Evolutionary conservation across 1,140 invertebrate genomes (phyloP).

Genomic region (Aphis craccivora): DNA sequence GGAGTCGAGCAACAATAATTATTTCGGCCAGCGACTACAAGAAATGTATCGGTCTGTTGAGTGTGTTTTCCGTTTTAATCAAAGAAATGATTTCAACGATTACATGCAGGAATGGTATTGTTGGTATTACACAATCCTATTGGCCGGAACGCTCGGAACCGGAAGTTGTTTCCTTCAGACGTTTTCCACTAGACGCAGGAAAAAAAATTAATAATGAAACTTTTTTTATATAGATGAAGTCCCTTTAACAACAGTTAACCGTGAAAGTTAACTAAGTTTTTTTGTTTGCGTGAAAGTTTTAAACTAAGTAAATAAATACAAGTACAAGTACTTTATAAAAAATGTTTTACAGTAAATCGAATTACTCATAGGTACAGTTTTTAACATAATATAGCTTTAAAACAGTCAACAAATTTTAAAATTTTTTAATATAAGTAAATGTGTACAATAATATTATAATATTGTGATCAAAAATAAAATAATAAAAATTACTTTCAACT

Average conservation of each 20-base stretch:
- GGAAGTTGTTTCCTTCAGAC: background rate
- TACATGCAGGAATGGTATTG: background rate
- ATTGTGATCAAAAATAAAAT: background rate
- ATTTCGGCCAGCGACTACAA: background rate
- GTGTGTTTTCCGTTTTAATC: background rate
- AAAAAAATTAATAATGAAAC: background rate
- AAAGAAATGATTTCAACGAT: background rate
- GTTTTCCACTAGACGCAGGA: background rate
- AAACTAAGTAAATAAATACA: no score
- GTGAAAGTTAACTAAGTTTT: no score
- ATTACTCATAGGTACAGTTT: background rate
- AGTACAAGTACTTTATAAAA: no score
- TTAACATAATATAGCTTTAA: background rate
- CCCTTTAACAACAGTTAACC: background rate
- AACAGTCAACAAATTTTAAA: background rate
- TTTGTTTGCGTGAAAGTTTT: no score
- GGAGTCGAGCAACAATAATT: background rate
- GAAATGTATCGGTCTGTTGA: conserved; percentile 6
- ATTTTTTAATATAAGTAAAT: background rate
- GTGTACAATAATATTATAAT: background rate
- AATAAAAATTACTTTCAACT: background rate
- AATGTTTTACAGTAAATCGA: no score
- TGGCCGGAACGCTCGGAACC: background rate
- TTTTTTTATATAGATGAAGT: background rate
- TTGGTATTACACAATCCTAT: background rate